Conservation (phyloP, 2,888 invertebrate genomes). For the Drosophila vallismaia region DNA sequence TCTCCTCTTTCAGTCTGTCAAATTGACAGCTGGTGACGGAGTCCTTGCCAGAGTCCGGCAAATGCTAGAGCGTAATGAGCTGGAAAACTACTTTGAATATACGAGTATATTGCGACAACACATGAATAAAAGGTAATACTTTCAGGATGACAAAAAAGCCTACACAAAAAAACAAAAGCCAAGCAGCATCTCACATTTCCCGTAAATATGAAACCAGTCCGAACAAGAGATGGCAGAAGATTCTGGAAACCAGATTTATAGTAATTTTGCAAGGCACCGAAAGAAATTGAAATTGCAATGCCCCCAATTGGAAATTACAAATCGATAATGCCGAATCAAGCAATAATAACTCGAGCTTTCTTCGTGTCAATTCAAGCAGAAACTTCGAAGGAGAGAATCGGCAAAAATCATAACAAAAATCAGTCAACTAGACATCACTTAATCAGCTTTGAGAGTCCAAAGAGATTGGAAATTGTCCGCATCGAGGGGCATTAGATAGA, state of each 20-base stretch:
- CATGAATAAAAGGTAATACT: conserved; percentile 35
- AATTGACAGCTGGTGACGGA: conserved; percentile 57
- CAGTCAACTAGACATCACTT: conserved; percentile 55
- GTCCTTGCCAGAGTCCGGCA: conserved; percentile 23
- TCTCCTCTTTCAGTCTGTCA: conserved; percentile 29
- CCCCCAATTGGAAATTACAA: conserved; percentile 11
- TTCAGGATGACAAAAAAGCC: conserved; percentile 17
- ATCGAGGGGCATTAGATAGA: conserved; percentile 22
- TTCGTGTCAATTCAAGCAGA: conserved; percentile 55
- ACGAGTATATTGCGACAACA: not conserved
- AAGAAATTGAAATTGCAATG: conserved; percentile 5
- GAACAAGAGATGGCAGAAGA: conserved; percentile 15
- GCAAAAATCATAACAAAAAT: conserved; percentile 39
- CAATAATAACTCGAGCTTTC: conserved; percentile 51
- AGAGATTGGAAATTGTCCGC: conserved; percentile 41
- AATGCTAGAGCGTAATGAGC: conserved; percentile 38
- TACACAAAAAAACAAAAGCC: conserved; percentile 3
- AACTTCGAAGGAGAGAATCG: conserved; percentile 22
- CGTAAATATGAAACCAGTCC: conserved; percentile 24
- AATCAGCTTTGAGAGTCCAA: conserved; percentile 53
- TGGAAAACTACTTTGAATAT: conserved; percentile 35
- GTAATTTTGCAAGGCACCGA: not conserved
- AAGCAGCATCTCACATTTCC: not conserved
- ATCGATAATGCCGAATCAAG: conserved; percentile 10
- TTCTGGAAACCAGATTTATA: not conserved